Conservation (phyloP, 2,113 vertebrate species). For the Anhinga anhinga region DNA sequence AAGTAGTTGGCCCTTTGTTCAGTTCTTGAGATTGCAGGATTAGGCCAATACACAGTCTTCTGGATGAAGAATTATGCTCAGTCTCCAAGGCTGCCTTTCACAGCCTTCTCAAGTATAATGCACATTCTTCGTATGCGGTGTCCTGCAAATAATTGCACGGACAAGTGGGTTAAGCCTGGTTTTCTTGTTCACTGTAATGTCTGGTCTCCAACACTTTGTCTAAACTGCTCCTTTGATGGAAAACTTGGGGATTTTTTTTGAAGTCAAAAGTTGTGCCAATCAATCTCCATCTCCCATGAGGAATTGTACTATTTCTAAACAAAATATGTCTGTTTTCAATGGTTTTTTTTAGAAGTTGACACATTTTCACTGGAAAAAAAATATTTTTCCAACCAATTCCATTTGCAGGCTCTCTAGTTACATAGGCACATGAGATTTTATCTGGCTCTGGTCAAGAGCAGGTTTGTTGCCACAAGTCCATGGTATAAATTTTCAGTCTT, state of each 20-base stretch:
- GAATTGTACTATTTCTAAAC: neutral
- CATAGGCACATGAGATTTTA: neutral
- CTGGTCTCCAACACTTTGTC: neutral
- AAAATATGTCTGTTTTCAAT: neutral
- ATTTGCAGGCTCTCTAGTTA: neutral
- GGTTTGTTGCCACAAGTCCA: neutral
- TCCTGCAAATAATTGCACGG: neutral
- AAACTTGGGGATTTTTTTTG: neutral
- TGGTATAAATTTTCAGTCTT: neutral
- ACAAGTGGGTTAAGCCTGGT: neutral
- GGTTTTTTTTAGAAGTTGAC: neutral
- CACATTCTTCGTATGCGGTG: neutral
- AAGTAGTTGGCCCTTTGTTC: neutral
- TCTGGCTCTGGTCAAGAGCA: neutral
- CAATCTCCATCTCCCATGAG: neutral
- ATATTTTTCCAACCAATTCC: neutral
- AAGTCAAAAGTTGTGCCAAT: neutral
- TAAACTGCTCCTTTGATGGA: neutral
- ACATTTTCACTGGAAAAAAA: neutral
- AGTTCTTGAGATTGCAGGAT: neutral
- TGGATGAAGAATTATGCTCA: neutral
- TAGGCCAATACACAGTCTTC: neutral
- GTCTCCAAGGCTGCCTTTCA: neutral
- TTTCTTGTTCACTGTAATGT: neutral
- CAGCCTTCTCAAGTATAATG: neutral